Conservation (phyloP, 2,888 invertebrate species). For the Pollenia griseotomentosa region DNA sequence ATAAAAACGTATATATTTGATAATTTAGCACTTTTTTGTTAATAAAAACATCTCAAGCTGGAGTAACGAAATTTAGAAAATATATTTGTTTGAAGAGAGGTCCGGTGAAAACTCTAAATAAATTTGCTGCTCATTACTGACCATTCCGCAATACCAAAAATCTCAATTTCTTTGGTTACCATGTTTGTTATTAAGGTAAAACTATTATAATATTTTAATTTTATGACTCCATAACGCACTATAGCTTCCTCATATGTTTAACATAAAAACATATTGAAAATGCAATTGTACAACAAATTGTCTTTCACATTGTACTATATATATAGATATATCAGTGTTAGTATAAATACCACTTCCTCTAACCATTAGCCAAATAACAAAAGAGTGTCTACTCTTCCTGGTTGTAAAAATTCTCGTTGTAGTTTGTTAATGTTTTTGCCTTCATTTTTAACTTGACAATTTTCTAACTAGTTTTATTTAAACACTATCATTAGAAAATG, state of each 20-base stretch:
- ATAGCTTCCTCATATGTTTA: background rate
- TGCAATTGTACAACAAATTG: background rate
- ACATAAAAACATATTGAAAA: background rate
- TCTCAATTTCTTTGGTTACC: no score
- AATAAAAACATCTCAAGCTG: no score
- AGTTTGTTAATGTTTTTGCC: constrained; percentile 47
- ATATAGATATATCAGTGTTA: background rate
- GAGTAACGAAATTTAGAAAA: no score
- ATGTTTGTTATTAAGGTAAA: no score
- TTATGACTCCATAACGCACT: no score
- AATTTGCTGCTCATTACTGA: no score
- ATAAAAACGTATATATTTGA: no score
- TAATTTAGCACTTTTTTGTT: no score
- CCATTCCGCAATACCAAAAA: no score
- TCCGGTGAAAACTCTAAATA: no score
- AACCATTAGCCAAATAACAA: constrained; percentile 65
- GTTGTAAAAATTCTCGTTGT: constrained; percentile 47
- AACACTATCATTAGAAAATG: constrained; percentile 65
- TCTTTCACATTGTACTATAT: constrained; percentile 2
- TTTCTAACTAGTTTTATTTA: constrained; percentile 68
- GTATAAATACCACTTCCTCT: constrained; percentile 60
- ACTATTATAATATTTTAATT: no score
- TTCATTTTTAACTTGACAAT: constrained; percentile 67
- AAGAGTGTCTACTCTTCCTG: constrained; percentile 47
- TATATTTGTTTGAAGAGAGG: no score